These are phyloP conservation scores for Pimpla rufipes DNA, from an alignment of 2,888 invertebrate species.

Conservation along the genomic window DNA sequence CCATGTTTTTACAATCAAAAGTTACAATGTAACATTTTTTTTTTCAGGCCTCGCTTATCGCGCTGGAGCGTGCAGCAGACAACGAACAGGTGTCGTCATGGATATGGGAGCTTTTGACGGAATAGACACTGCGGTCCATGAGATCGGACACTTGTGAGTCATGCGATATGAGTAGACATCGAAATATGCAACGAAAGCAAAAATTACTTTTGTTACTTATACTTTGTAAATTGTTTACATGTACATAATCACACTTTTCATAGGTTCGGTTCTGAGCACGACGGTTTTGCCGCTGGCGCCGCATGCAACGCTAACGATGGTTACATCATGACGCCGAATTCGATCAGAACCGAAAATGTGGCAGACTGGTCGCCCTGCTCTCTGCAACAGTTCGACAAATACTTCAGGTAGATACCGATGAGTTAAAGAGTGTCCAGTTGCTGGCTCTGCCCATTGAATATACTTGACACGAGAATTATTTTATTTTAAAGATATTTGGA, in stretches of 20 bases:
- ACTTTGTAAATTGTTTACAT: too few relatives aligned
- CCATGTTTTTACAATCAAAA: too few relatives aligned
- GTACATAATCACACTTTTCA: not conserved
- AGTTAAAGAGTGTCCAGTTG: not conserved
- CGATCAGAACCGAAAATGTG: not conserved
- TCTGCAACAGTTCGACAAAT: slow-evolving; percentile 3
- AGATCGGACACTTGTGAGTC: slow-evolving; percentile 60
- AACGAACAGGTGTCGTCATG: not conserved
- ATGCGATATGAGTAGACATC: not conserved
- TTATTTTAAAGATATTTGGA: not conserved
- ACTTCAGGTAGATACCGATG: not conserved
- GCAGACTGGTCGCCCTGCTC: slow-evolving; percentile 44
- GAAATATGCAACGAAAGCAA: not conserved
- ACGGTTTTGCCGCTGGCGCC: not conserved
- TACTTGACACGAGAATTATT: not conserved
- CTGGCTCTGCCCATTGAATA: not conserved
- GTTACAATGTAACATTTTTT: not conserved
- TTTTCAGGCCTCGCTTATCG: slow-evolving; percentile 21
- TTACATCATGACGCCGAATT: slow-evolving; percentile 40
- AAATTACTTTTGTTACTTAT: too few relatives aligned
- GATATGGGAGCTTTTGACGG: slow-evolving; percentile 50
- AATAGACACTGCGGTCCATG: slow-evolving; percentile 50
- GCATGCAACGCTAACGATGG: not conserved
- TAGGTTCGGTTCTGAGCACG: slow-evolving; percentile 53
- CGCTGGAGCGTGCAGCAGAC: not conserved